A percentile compares a stretch with the other conserved stretches of the same genome.
These are phyloP conservation scores for Oryzias dopingdopingensis DNA, from an alignment of 2,797 vertebrate species.

Conservation along the genomic window DNA sequence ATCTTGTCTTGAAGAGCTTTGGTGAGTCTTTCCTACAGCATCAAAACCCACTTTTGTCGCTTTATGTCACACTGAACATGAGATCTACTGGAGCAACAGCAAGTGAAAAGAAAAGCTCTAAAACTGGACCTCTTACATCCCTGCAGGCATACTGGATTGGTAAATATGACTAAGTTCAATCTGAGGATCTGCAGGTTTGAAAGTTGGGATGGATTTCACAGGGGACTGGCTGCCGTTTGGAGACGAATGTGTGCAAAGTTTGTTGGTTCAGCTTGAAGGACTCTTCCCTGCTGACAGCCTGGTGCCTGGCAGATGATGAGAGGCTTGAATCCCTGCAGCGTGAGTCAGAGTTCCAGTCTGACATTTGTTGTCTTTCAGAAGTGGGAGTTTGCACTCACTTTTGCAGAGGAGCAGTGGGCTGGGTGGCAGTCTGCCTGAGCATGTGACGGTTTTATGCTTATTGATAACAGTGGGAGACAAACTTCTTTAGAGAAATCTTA, in stretches of 20 bases:
- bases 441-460: conserved; percentile 7
- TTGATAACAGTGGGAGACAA: conserved; percentile 29
- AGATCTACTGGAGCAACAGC: background rate
- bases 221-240: conserved; percentile 34
- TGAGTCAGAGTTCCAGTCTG: conserved; percentile 56
- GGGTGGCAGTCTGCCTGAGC: conserved; percentile 35
- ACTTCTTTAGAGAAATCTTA: background rate
- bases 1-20: background rate
- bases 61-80: conserved; percentile 11
- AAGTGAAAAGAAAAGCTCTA: background rate
- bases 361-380: conserved; percentile 53
- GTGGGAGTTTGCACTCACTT: conserved; percentile 53
- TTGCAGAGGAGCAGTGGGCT: conserved; percentile 28
- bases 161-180: conserved; percentile 23
- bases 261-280: conserved; percentile 45
- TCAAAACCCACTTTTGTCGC: background rate
- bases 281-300: conserved; percentile 35
- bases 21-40: background rate
- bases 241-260: conserved; percentile 42
- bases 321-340: conserved; percentile 38
- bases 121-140: conserved; percentile 5
- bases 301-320: conserved; percentile 50
- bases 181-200: conserved; percentile 31
- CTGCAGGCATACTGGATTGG: background rate
- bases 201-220: conserved; percentile 21